A percentile compares a stretch with the other conserved stretches of the same genome.
These are phyloP conservation scores for Aurelia aurita DNA, from an alignment of 30 jellyfish, hydroid and myxozoan genomes.

Conservation along the genomic window DNA sequence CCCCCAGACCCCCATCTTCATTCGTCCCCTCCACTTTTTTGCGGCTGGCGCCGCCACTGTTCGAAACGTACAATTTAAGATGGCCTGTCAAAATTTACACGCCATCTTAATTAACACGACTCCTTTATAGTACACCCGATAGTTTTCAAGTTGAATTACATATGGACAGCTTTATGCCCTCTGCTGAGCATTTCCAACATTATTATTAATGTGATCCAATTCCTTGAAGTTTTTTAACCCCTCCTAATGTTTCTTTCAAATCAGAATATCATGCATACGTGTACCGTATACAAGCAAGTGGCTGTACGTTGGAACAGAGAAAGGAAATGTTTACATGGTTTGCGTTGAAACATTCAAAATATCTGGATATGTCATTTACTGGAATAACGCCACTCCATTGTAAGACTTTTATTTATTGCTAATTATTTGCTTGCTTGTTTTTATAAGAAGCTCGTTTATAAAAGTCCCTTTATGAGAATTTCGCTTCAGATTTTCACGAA, in stretches of 20 bases:
- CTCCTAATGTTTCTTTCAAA: background rate
- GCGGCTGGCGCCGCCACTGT: too few species aligned
- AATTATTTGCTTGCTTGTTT: too few species aligned
- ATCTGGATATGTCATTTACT: slow-evolving; percentile 92
- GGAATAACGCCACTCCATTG: slow-evolving; percentile 98
- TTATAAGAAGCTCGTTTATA: background rate
- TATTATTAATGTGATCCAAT: too few species aligned
- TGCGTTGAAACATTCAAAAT: slow-evolving; percentile 82
- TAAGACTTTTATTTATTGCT: slow-evolving; percentile 16
- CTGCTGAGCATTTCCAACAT: too few species aligned
- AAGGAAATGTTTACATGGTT: slow-evolving; percentile 96
- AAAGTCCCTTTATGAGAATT: background rate
- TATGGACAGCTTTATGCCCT: too few species aligned
- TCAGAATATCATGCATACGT: slow-evolving; percentile 84
- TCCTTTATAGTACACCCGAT: too few species aligned
- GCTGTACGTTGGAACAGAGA: slow-evolving; percentile 99
- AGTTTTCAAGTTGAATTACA: too few species aligned
- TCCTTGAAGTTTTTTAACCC: background rate
- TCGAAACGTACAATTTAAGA: too few species aligned
- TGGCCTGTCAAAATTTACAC: too few species aligned
- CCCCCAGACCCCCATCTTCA: too few species aligned
- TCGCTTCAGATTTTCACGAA: background rate
- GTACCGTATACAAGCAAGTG: slow-evolving; percentile 91
- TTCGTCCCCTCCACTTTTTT: too few species aligned
- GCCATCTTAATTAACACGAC: too few species aligned